Percentiles rank a stretch among this genome's conserved stretches.
Evolutionary conservation across 2,797 vertebrate genomes (phyloP).

Genomic region (Momotus momota): DNA sequence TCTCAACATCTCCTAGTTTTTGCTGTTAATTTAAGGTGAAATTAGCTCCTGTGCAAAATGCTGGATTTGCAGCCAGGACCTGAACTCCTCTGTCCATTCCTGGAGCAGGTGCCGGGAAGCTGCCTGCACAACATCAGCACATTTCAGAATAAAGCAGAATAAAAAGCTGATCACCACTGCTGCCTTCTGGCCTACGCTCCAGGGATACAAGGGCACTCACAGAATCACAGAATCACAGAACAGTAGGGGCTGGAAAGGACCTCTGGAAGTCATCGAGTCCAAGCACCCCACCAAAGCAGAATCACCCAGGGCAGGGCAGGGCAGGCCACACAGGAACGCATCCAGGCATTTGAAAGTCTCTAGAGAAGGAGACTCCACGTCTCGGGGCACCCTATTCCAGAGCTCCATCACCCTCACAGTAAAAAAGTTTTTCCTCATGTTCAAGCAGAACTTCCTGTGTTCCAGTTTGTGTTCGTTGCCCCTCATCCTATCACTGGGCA

Average conservation of each 20-base stretch:
- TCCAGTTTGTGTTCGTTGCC: no score
- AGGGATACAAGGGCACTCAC: not conserved
- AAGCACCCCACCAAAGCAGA: no score
- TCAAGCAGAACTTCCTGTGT: not conserved
- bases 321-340: no score
- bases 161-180: not conserved
- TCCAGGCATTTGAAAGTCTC: no score
- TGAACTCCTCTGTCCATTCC: not conserved
- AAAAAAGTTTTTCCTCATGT: not conserved
- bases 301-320: no score
- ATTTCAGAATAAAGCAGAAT: not conserved
- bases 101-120: not conserved
- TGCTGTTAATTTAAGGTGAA: not conserved
- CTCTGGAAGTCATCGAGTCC: no score
- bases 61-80: not conserved
- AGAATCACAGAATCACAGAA: not conserved
- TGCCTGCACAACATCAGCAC: rapidly evolving
- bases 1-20: not conserved
- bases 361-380: no score
- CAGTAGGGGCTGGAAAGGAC: no score
- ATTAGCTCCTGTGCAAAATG: not conserved
- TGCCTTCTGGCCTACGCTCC: not conserved
- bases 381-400: not conserved
- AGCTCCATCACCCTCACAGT: not conserved
- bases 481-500: no score